Conservation (phyloP, 2,888 invertebrate genomes). For the Nipponacmea schrenckii region DNA sequence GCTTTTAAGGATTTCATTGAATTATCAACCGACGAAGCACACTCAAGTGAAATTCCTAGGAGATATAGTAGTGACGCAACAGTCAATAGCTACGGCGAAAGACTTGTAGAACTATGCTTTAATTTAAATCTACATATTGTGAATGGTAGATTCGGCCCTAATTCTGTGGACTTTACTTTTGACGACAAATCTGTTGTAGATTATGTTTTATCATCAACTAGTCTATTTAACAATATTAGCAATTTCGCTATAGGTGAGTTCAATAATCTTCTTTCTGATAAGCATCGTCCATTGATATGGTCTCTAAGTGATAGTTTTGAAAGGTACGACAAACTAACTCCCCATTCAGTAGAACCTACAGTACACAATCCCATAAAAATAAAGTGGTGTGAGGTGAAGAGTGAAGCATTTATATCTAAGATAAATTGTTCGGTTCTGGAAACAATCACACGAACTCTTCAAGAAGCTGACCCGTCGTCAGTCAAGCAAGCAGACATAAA, state of each 20-base stretch:
- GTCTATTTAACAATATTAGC: not conserved
- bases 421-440: not conserved
- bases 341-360: not conserved
- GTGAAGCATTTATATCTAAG: not conserved
- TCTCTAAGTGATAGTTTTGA: not conserved
- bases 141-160: not conserved
- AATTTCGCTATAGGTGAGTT: not conserved
- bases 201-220: not conserved
- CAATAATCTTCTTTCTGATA: not conserved
- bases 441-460: not conserved
- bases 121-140: not conserved
- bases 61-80: not conserved
- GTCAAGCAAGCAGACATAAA: not conserved
- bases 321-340: not conserved
- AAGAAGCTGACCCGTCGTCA: not conserved
- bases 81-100: not conserved
- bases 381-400: not conserved
- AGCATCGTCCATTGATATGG: not conserved
- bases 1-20: not conserved
- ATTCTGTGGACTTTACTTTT: not conserved
- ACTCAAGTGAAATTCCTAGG: not conserved
- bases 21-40: not conserved
- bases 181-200: not conserved
- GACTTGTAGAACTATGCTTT: not conserved
- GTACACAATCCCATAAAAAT: not conserved